These are phyloP conservation scores for Brachionus rubens DNA, from an alignment of 1,140 invertebrate genomes.

Conservation along the genomic window DNA sequence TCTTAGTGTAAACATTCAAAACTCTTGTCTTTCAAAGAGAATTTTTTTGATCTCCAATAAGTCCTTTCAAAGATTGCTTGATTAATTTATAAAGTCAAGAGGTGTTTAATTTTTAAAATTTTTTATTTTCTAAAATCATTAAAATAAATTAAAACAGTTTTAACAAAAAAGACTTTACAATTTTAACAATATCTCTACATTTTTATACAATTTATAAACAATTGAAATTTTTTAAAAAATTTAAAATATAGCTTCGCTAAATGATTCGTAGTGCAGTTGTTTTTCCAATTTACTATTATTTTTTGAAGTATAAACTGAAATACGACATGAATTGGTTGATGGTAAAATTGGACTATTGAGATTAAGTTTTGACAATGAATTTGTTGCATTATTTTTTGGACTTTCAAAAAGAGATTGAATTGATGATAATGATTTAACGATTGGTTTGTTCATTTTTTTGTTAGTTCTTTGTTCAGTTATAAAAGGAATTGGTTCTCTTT, in stretches of 20 bases:
- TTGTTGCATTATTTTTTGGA: not conserved
- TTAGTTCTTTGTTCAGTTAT: not conserved
- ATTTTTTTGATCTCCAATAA: too few species aligned
- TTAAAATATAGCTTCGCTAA: slow-evolving; percentile 30
- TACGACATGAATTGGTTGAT: slow-evolving; percentile 13
- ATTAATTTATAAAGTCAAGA: too few species aligned
- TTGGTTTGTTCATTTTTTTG: slow-evolving; percentile 27
- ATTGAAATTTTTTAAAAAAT: not conserved
- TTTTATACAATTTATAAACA: not conserved
- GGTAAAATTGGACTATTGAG: not conserved
- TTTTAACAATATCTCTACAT: not conserved
- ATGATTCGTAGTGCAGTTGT: slow-evolving; percentile 11
- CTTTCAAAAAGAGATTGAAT: slow-evolving; percentile 22
- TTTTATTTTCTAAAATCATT: too few species aligned
- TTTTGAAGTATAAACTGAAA: slow-evolving; percentile 23
- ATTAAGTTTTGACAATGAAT: not conserved
- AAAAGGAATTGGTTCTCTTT: not conserved
- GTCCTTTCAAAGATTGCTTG: too few species aligned
- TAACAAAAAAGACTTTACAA: too few species aligned
- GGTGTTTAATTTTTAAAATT: too few species aligned
- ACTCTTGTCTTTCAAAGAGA: too few species aligned
- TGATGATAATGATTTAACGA: slow-evolving; percentile 17
- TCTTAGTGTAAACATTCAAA: too few species aligned
- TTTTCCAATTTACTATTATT: not conserved
- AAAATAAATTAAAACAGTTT: too few species aligned